phyloP scores from a whole-genome alignment of 2,888 invertebrate genomes.

The Oscheius myriophilus region DNA sequence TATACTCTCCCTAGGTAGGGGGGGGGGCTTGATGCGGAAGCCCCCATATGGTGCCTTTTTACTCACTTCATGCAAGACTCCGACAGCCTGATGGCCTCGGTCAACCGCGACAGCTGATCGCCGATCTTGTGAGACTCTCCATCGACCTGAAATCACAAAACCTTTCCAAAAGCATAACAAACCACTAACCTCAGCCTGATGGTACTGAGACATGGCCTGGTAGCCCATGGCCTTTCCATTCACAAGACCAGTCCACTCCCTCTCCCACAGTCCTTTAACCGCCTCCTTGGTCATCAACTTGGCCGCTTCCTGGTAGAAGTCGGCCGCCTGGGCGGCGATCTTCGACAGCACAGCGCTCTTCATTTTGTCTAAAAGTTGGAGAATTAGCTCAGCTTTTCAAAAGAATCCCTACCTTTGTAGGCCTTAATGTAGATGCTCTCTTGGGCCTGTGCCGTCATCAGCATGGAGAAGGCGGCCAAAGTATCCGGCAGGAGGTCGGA shows the following conservation, averaged over 20 bases:
- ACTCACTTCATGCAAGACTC: conserved; percentile 39
- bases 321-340: conserved; percentile 89
- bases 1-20: too few relatives aligned
- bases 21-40: too few relatives aligned
- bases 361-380: conserved; percentile 82
- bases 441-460: conserved; percentile 98
- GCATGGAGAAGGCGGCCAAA: conserved; percentile 82
- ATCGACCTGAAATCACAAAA: conserved; percentile 9
- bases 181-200: conserved; percentile 82
- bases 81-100: conserved; percentile 54
- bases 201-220: conserved; percentile 87
- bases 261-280: conserved; percentile 86
- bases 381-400: neutral
- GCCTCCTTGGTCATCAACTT: conserved; percentile 87
- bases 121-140: conserved; percentile 59
- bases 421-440: conserved; percentile 96
- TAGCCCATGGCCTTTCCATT: conserved; percentile 88
- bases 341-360: conserved; percentile 91
- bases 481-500: conserved; percentile 93
- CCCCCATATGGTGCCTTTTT: too few relatives aligned
- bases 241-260: conserved; percentile 76
- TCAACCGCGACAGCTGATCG: conserved; percentile 63
- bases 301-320: conserved; percentile 89
- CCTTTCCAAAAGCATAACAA: too few relatives aligned
- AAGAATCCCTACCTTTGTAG: conserved; percentile 70